Conservation (phyloP, 1,140 invertebrate genomes). For the Brachionus paranguensis region DNA sequence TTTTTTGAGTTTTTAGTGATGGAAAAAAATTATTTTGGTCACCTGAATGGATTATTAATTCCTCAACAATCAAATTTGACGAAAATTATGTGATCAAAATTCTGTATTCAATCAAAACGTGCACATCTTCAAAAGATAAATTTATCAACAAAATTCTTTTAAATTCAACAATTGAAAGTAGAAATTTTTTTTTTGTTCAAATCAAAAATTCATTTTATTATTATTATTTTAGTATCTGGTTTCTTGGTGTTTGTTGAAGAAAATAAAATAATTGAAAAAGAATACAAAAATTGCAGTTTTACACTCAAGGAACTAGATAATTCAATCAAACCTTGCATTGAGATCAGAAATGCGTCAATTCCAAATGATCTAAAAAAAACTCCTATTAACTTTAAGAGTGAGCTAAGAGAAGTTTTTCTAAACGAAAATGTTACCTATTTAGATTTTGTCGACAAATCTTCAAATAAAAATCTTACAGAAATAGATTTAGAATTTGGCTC, state of each 20-base stretch:
- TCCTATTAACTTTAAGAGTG: not conserved
- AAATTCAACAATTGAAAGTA: not conserved
- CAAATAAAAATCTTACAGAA: not conserved
- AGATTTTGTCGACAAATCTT: not conserved
- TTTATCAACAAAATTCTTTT: not conserved
- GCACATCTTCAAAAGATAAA: not conserved
- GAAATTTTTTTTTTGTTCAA: not conserved
- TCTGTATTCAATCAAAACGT: not conserved
- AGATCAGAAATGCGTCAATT: not conserved
- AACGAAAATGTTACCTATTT: not conserved
- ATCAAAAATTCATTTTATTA: not conserved
- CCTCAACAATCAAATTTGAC: not conserved
- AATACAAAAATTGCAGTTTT: conserved; percentile 13
- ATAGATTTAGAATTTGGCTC: too few species aligned
- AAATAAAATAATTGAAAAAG: not conserved
- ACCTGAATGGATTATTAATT: not conserved
- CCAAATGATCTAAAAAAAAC: not conserved
- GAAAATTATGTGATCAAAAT: not conserved
- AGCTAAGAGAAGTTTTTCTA: not conserved
- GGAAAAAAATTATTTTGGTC: not conserved
- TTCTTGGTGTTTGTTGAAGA: not conserved
- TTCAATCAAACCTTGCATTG: not conserved
- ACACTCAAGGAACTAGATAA: not conserved
- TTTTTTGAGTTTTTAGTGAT: not conserved
- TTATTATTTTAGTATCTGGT: not conserved